Evolutionary conservation across 1,140 invertebrate species (phyloP).

Genomic region (Drosophila athabasca): DNA sequence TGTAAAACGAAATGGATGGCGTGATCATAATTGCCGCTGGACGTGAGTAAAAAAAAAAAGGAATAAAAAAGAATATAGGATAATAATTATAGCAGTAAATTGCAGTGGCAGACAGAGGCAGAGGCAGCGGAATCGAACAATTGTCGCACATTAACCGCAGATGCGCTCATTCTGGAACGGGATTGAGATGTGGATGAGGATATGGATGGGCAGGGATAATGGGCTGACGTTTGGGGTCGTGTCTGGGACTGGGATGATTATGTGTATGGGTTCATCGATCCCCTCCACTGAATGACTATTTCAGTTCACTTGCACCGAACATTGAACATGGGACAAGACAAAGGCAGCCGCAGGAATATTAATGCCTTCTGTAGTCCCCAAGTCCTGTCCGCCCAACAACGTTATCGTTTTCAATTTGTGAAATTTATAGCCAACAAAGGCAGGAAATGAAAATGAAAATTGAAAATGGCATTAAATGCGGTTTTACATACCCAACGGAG

Average conservation of each 20-base stretch:
- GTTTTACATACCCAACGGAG: not conserved
- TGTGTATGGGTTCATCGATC: conserved; percentile 30
- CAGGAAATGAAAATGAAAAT: conserved; percentile 35
- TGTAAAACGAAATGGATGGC: not conserved
- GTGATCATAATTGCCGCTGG: conserved; percentile 49
- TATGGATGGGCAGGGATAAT: conserved; percentile 24
- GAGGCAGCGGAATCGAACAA: conserved; percentile 32
- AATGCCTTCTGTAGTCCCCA: conserved; percentile 1
- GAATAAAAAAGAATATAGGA: conserved; percentile 6
- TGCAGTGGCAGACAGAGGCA: conserved; percentile 23
- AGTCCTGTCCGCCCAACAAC: not conserved
- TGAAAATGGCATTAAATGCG: conserved; percentile 31
- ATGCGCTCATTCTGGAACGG: conserved; percentile 32
- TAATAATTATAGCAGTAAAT: conserved; percentile 54
- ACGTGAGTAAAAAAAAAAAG: conserved; percentile 11
- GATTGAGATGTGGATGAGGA: not conserved
- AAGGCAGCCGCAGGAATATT: conserved; percentile 20
- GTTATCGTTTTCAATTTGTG: conserved; percentile 14
- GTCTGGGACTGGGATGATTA: not conserved
- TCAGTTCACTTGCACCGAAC: conserved; percentile 39
- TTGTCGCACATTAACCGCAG: conserved; percentile 64
- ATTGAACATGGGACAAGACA: conserved; percentile 31
- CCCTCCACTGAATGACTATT: conserved; percentile 21
- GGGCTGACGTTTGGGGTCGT: not conserved
- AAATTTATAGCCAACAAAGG: conserved; percentile 22